Percentiles rank a stretch among this genome's conserved stretches.
Evolutionary conservation across 2,888 invertebrate genomes (phyloP).

Genomic region (Mechanitis messenoides): DNA sequence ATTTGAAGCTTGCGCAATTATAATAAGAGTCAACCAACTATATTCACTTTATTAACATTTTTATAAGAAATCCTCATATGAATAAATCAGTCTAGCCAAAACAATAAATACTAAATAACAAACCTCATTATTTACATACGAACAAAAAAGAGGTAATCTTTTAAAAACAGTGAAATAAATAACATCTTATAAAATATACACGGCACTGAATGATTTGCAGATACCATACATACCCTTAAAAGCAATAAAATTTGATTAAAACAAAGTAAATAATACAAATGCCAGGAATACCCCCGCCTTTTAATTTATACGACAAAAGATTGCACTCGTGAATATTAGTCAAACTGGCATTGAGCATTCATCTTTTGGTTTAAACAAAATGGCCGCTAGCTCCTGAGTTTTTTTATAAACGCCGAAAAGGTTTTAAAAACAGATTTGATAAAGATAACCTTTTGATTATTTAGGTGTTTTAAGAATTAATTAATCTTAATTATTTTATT

Average conservation of each 20-base stretch:
- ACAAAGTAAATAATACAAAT: constrained; percentile 34
- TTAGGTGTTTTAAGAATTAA: background rate
- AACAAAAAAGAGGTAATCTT: too few species aligned
- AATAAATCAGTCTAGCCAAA: too few species aligned
- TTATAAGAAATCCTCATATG: too few species aligned
- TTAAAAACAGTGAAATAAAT: background rate
- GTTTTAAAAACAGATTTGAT: background rate
- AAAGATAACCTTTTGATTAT: background rate
- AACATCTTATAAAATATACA: constrained; percentile 4
- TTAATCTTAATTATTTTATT: background rate
- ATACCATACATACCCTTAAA: constrained; percentile 4
- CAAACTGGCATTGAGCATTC: constrained; percentile 41
- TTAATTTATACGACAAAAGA: constrained; percentile 38
- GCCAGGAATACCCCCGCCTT: constrained; percentile 30
- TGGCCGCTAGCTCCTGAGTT: constrained; percentile 12
- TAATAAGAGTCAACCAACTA: too few species aligned
- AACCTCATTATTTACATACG: too few species aligned
- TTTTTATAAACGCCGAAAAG: background rate
- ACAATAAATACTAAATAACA: too few species aligned
- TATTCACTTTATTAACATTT: too few species aligned
- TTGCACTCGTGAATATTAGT: constrained; percentile 35
- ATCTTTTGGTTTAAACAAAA: constrained; percentile 36
- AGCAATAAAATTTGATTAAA: constrained; percentile 33
- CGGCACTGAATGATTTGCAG: constrained; percentile 23
- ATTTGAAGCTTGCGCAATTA: too few species aligned